Percentiles rank a stretch among this genome's conserved stretches.
Conservation (phyloP, 2,888 invertebrate species). For the Epicampocera succincta region DNA sequence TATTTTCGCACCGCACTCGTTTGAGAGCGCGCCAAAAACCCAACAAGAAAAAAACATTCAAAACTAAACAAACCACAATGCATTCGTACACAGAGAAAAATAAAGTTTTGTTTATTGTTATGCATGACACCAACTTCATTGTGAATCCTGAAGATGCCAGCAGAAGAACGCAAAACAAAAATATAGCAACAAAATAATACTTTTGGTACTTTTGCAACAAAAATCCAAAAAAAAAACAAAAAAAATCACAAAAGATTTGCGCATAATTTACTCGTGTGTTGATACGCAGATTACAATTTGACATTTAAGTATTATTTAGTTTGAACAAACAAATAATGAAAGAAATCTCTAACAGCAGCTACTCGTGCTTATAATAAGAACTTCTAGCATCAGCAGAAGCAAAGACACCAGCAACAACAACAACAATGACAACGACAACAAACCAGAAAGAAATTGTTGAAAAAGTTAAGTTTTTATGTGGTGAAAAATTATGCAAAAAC, state of each 20-base stretch:
- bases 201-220: slow-evolving; percentile 41
- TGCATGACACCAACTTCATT: slow-evolving; percentile 68
- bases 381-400: background rate
- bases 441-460: slow-evolving; percentile 26
- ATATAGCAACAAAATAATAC: slow-evolving; percentile 42
- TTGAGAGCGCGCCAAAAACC: too few relatives aligned
- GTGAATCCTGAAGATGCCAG: slow-evolving; percentile 58
- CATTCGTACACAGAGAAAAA: slow-evolving; percentile 21
- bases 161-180: slow-evolving; percentile 38
- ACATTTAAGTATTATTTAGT: slow-evolving; percentile 65
- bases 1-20: background rate
- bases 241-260: slow-evolving; percentile 51
- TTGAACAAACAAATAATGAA: slow-evolving; percentile 57
- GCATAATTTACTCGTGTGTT: slow-evolving; percentile 67
- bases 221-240: background rate
- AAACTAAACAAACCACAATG: slow-evolving; percentile 12
- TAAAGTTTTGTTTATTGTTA: slow-evolving; percentile 68
- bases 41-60: background rate
- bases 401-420: too few relatives aligned
- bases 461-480: slow-evolving; percentile 43
- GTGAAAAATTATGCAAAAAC: slow-evolving; percentile 52
- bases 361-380: slow-evolving; percentile 45
- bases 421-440: too few relatives aligned
- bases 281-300: slow-evolving; percentile 65
- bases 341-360: slow-evolving; percentile 48